Base-by-base conservation (phyloP, 2,888 invertebrate species). In the Sipha maydis region DNA sequence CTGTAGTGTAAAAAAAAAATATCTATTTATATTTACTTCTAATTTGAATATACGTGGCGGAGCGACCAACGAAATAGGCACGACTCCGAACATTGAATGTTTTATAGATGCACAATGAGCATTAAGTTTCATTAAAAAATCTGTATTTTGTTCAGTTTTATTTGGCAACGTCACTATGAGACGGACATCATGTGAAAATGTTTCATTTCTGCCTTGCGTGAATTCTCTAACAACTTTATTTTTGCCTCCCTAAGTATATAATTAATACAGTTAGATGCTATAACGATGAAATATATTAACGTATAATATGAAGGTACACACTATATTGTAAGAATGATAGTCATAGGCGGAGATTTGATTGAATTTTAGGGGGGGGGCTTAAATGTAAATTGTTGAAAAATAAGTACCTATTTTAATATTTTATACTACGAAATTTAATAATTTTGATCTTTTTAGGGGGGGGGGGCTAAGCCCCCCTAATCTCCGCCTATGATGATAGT, bases 191-290 rank as follows among this genome's bases (percentile, higher is more conserved):
- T 48, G 82, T 7, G 82, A 48, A 76, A 82, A 88, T 61, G 88
- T 82, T 88, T 82, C 80, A 5, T 88, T 88, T 48, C 67, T 73
- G 9, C 31, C 80, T 1, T 41, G 31, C 21, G 31, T 82, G 67
- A 80, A 88, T 21, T 82, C 88, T 61, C n/a, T 61, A n/a, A 88
- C 25, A 19, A 88, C 67, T 88, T 67, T 88, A 76, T 9, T 31
- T 75, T 76, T 88, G n/a, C 88, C 88, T n/a, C 88, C 88, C 88
- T 88, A 67, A 86, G 41, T 17, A 9, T 28, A 73, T 67, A 67
- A 1, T 28, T 21, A n/a, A 77, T 48, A 14, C 14, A 48, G 14
- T 61, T 61, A 61, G 25, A 61, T 21, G 7, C 21, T 56, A 7
- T 3, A 61, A 3, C 8, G 25, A 61, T 61, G 5, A 25, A 61